Evolutionary conservation across 2,888 invertebrate species (phyloP).

Genomic region (Drosophila birchii): DNA sequence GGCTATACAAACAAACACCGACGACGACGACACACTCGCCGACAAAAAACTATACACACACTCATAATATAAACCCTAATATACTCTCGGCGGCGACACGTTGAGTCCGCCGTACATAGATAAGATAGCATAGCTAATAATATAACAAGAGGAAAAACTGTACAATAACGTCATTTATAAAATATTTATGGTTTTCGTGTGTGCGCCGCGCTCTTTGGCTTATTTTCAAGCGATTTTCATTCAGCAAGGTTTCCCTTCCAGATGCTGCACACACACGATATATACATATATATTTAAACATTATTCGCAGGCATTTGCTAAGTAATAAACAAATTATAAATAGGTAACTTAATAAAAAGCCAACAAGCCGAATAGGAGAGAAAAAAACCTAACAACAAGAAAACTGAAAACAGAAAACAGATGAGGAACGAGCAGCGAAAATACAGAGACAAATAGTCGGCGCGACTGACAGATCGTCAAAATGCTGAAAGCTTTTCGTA

Average conservation of each 20-base stretch:
- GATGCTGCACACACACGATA: conserved; percentile 38
- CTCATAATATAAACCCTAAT: conserved; percentile 1
- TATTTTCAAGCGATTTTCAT: conserved; percentile 32
- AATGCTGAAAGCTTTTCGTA: conserved; percentile 69
- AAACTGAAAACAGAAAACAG: conserved; percentile 31
- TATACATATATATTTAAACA: conserved; percentile 56
- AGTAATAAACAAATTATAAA: conserved; percentile 79
- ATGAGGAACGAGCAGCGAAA: conserved; percentile 17
- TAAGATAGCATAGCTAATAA: conserved; percentile 79
- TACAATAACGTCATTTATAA: conserved; percentile 69
- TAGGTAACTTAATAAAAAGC: conserved; percentile 79
- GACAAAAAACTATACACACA: conserved; percentile 13
- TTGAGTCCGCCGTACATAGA: conserved; percentile 56
- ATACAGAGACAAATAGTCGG: conserved; percentile 54
- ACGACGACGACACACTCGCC: conserved; percentile 22
- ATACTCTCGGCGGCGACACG: conserved; percentile 28
- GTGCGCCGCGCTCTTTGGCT: conserved; percentile 3
- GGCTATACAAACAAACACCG: conserved; percentile 48
- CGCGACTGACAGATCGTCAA: conserved; percentile 51
- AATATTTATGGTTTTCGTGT: conserved; percentile 43
- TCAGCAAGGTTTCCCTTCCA: conserved; percentile 45
- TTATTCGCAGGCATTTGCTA: conserved; percentile 71
- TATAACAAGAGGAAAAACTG: conserved; percentile 57
- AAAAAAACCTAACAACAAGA: conserved; percentile 9
- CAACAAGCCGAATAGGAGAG: conserved; percentile 62